Percentiles rank a stretch among this genome's conserved stretches.
Conservation (phyloP, 2,888 invertebrate species). For the Aleiodes leptofemur region DNA sequence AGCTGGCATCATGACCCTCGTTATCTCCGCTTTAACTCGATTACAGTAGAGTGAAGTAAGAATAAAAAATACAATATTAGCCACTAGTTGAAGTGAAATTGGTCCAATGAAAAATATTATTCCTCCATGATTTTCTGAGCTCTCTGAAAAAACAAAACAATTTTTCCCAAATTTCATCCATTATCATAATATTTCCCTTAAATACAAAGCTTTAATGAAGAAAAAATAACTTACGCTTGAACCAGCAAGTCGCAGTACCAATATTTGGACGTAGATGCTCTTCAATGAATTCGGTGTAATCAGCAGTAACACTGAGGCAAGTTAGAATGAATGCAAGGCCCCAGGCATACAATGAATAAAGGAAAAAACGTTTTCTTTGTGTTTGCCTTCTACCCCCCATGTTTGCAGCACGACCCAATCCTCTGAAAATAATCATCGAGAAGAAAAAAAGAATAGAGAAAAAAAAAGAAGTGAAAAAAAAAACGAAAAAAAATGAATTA, state of each 20-base stretch:
- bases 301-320: slow-evolving; percentile 77
- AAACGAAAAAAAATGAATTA: slow-evolving; percentile 19
- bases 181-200: not conserved
- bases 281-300: slow-evolving; percentile 76
- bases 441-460: no score
- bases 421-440: slow-evolving; percentile 68
- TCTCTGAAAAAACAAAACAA: slow-evolving; percentile 13
- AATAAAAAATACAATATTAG: slow-evolving; percentile 83
- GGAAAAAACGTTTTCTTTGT: slow-evolving; percentile 77
- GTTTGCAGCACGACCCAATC: slow-evolving; percentile 74
- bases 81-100: slow-evolving; percentile 79
- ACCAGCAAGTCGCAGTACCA: slow-evolving; percentile 82
- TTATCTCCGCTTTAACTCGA: slow-evolving; percentile 85
- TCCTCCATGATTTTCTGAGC: slow-evolving; percentile 58
- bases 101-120: slow-evolving; percentile 82
- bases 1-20: slow-evolving; percentile 81
- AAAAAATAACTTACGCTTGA: slow-evolving; percentile 75
- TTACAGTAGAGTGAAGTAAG: slow-evolving; percentile 84
- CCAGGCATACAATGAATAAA: slow-evolving; percentile 86
- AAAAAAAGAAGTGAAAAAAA: slow-evolving; percentile 13
- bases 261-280: slow-evolving; percentile 79
- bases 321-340: slow-evolving; percentile 80
- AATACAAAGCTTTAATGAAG: slow-evolving; percentile 26
- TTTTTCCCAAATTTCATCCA: not conserved
- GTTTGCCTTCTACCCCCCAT: slow-evolving; percentile 52